These are phyloP conservation scores for Eolophus roseicapilla DNA, from an alignment of 2,113 vertebrate genomes.

Conservation along the genomic window DNA sequence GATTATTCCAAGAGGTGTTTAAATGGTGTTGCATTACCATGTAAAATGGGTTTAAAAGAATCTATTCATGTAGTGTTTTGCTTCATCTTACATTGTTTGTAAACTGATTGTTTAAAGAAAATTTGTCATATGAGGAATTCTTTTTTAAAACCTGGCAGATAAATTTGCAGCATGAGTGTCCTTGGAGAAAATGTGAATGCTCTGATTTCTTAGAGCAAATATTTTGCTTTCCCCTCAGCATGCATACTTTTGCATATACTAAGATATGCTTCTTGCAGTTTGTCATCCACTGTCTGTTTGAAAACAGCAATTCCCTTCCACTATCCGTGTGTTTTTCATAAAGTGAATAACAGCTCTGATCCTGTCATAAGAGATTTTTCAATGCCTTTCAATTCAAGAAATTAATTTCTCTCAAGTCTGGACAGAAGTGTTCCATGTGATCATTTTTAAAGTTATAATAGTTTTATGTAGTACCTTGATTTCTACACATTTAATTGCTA, in stretches of 20 bases:
- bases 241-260: conserved; percentile 78
- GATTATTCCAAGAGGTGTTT: neutral
- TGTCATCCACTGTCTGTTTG: conserved; percentile 69
- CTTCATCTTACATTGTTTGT: neutral
- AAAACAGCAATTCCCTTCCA: conserved; percentile 54
- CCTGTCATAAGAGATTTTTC: conserved; percentile 70
- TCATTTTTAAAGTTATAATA: conserved; percentile 65
- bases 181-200: conserved; percentile 45
- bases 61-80: conserved; percentile 4
- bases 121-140: conserved; percentile 22
- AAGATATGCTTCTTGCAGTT: conserved; percentile 69
- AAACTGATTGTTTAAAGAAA: conserved; percentile 44
- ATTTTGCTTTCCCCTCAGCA: conserved; percentile 69
- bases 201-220: conserved; percentile 63
- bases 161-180: conserved; percentile 46
- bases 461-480: conserved; percentile 67
- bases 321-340: conserved; percentile 59
- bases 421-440: conserved; percentile 37
- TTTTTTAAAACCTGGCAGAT: conserved; percentile 64
- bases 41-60: neutral
- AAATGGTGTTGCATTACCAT: neutral
- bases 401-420: conserved; percentile 58
- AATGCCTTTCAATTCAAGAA: conserved; percentile 63
- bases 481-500: conserved; percentile 75
- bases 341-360: conserved; percentile 75